Percentiles rank a stretch among this genome's conserved stretches.
These are phyloP conservation scores for Branchinecta lynchi DNA, from an alignment of 1,140 invertebrate species.

Conservation along the genomic window DNA sequence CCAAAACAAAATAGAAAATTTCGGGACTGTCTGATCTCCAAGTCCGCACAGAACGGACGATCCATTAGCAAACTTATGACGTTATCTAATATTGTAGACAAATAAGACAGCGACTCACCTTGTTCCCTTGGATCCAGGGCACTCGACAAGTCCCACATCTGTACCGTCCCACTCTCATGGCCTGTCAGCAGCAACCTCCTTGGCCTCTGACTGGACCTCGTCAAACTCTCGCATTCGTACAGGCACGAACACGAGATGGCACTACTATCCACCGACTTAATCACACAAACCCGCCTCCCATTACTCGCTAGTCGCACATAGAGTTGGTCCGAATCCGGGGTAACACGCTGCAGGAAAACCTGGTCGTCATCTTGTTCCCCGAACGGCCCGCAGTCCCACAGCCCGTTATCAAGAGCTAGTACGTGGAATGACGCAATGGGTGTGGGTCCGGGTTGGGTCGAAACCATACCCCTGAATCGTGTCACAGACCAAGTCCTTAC, in stretches of 20 bases:
- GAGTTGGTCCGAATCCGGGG: constrained; percentile 85
- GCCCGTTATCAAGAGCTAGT: constrained; percentile 52
- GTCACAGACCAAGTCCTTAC: constrained; percentile 92
- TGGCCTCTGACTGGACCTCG: constrained; percentile 74
- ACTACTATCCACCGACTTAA: constrained; percentile 84
- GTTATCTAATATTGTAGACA: no score
- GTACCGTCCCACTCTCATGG: constrained; percentile 81
- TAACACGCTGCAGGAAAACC: constrained; percentile 93
- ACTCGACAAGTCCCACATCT: constrained; percentile 97
- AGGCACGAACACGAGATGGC: constrained; percentile 89
- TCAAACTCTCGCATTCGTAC: constrained; percentile 89
- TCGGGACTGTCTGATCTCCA: no score
- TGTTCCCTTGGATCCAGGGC: constrained; percentile 66
- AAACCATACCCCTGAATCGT: constrained; percentile 76
- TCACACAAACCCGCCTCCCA: constrained; percentile 86
- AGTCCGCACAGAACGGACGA: no score
- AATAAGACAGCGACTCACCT: constrained; percentile 33
- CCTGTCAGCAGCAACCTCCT: constrained; percentile 85
- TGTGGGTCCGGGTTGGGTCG: constrained; percentile 90
- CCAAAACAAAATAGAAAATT: no score
- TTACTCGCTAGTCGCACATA: constrained; percentile 88
- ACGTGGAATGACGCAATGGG: constrained; percentile 93
- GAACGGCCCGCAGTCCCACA: constrained; percentile 55
- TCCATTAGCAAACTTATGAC: no score
- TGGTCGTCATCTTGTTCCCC: constrained; percentile 95